Conservation (phyloP, 2,888 invertebrate genomes). For the Oxyscelio sp. region DNA sequence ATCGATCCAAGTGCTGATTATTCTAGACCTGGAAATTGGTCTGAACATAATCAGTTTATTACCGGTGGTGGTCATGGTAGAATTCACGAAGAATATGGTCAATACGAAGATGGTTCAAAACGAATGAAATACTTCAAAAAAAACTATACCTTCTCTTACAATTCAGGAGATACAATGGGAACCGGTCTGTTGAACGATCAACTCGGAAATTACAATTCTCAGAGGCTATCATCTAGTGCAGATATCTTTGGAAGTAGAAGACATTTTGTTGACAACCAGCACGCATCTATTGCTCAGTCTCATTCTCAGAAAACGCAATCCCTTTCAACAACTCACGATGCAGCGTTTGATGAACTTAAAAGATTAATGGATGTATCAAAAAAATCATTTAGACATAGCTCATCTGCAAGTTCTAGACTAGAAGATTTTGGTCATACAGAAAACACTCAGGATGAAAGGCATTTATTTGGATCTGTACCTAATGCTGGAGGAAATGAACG, state of each 20-base stretch:
- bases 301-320: constrained; percentile 14
- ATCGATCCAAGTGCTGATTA: too few species aligned
- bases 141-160: constrained; percentile 82
- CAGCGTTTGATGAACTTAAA: constrained; percentile 33
- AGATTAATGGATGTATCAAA: constrained; percentile 27
- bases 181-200: neutral
- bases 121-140: constrained; percentile 81
- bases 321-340: constrained; percentile 8
- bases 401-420: constrained; percentile 70
- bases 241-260: constrained; percentile 3
- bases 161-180: constrained; percentile 1
- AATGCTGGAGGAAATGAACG: constrained; percentile 79
- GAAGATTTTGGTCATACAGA: constrained; percentile 79
- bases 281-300: neutral
- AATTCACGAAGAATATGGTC: constrained; percentile 82
- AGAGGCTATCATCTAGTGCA: constrained; percentile 10
- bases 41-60: constrained; percentile 81
- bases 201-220: constrained; percentile 3
- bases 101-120: constrained; percentile 78
- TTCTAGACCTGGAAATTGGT: constrained; percentile 83
- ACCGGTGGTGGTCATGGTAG: constrained; percentile 81
- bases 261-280: neutral
- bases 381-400: constrained; percentile 6
- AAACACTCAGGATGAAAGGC: constrained; percentile 33
- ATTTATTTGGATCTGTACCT: constrained; percentile 57